Conservation (phyloP, 1,140 invertebrate genomes). For the Diploscapter pachys region DNA sequence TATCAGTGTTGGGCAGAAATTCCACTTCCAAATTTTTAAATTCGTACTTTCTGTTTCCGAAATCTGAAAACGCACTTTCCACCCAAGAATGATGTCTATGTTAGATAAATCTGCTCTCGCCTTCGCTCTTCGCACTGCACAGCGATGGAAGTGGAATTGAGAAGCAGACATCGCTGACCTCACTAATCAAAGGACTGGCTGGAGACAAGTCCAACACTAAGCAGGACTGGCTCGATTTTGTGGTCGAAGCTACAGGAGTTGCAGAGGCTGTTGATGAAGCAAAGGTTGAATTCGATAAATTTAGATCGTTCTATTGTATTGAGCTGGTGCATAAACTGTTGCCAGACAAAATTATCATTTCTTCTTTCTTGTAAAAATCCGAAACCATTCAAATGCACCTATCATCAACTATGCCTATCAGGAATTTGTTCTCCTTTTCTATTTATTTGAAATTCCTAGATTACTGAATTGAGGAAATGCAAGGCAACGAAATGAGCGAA, state of each 20-base stretch:
- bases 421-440: no score
- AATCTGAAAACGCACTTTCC: not conserved
- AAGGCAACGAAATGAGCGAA: no score
- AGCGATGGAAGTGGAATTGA: constrained; percentile 43
- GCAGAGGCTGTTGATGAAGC: constrained; percentile 22
- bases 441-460: no score
- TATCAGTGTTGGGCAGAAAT: not conserved
- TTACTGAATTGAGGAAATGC: no score
- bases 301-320: not conserved
- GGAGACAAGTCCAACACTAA: constrained; percentile 10
- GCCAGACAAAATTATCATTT: no score
- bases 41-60: not conserved
- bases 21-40: no score
- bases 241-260: constrained; percentile 34
- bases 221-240: constrained; percentile 35
- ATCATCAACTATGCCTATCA: no score
- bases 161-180: constrained; percentile 15
- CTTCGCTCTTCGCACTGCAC: constrained; percentile 52
- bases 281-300: constrained; percentile 16
- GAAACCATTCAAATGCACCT: no score
- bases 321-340: no score
- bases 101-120: constrained; percentile 48
- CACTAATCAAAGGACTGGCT: constrained; percentile 10
- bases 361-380: no score
- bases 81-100: constrained; percentile 21